Evolutionary conservation across 2,888 invertebrate species (phyloP), one percentile per base, ranked within the genome.

Genomic region (Candidula unifasciata): DNA sequence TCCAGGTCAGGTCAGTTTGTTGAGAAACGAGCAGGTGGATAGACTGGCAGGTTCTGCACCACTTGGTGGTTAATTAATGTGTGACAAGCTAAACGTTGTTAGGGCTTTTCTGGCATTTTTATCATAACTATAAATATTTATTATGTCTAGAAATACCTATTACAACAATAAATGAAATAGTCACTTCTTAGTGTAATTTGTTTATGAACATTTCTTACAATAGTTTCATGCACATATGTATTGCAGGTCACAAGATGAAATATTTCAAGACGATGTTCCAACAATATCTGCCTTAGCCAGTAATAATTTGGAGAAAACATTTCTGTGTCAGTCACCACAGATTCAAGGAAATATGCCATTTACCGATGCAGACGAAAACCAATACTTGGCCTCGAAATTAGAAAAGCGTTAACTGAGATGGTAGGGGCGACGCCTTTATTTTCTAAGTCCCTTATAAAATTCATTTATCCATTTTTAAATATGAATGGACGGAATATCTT

Each of bases 221-320:
- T 44, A 44, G 44, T 44, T 6, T 44, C 44, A 60, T 52, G 35
- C 27, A 74, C 24, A 52, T 74, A 27, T 52, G 0, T 44, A 21
- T 74, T 35, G 33, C 52, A 74, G 73, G 52, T 52, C 52, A 52
- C 73, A 74, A 74, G 73, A 74, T 21, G 73, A 16, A 30, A 13
- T 27, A 27, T 5, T 52, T 27, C 10, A 13, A 18, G n/a, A 10
- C 2, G 52, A 27, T 35, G 27, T 10, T n/a, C 52, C 73, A 52
- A 6, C n/a, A 13, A 44, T 74, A 3, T 74, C 73, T 3, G 16
- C 8, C 37, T 8, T 44, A n/a, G 18, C 24, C n/a, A 2, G 13
- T 44, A 74, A 44, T 24, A 13, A 21, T 74, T 27, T 44, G 52
- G 24, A 37, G 71, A 37, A 27, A 44, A 71, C 37, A 24, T 37